These are phyloP conservation scores for Caenorhabditis sp. DNA, from an alignment of 2,888 invertebrate species.

Conservation along the genomic window DNA sequence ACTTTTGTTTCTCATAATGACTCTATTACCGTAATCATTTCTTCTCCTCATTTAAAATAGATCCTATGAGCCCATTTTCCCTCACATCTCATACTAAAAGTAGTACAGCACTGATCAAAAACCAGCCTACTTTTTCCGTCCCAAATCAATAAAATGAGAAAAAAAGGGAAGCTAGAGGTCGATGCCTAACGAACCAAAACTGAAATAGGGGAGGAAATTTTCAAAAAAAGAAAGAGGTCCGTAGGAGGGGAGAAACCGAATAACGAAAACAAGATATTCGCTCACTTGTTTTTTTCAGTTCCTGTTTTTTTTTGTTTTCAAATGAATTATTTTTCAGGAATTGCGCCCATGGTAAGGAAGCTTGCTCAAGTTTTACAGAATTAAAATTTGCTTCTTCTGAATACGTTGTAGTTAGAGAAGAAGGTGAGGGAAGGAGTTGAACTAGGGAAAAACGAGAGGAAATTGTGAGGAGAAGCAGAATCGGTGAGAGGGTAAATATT, in stretches of 20 bases:
- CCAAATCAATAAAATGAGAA: not conserved
- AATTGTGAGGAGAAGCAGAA: not conserved
- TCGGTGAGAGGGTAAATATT: slow-evolving; percentile 23
- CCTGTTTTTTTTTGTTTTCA: not conserved
- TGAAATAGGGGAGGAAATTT: slow-evolving; percentile 15
- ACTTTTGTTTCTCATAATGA: not conserved
- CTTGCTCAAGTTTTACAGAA: slow-evolving; percentile 3
- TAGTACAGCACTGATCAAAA: not conserved
- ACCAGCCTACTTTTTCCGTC: not conserved
- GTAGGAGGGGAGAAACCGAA: not conserved
- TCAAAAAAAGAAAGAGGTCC: slow-evolving; percentile 20
- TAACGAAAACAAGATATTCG: slow-evolving; percentile 12
- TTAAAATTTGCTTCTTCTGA: too few relatives aligned
- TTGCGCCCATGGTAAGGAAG: not conserved
- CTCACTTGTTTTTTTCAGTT: slow-evolving; percentile 22
- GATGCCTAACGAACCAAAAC: slow-evolving; percentile 28
- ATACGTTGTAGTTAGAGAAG: not conserved
- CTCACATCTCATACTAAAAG: not conserved
- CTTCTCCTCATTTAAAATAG: not conserved
- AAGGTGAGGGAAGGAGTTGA: not conserved
- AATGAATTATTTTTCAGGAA: slow-evolving; percentile 12
- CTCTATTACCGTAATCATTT: not conserved
- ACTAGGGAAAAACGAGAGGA: not conserved
- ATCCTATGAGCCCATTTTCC: not conserved
- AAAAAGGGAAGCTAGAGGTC: not conserved